Base-by-base conservation (phyloP, 1,140 invertebrate species). In the Aradophagus sp. region DNA sequence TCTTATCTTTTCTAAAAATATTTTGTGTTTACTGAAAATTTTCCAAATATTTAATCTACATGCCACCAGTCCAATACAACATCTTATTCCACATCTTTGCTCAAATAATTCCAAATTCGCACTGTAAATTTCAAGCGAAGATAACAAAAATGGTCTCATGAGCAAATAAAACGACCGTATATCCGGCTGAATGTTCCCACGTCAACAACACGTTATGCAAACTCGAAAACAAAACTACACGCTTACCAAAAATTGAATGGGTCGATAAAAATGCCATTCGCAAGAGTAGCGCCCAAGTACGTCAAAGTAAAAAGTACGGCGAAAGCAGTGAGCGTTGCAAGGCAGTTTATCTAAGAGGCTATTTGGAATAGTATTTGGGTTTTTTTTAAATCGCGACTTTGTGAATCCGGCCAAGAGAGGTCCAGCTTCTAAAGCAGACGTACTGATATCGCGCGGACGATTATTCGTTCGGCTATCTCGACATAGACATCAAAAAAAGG, bases 401-500 rank as follows among this genome's bases (percentile, higher is more conserved):
- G 50, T 62, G 55, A 41, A 31, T 62, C 45, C 55, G 42, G 20
- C 14, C 42, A n/a, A 48, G 59, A 59, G 50, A 55, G 52, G 52
- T 44, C 52, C 44, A 39, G 63, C 31, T 56, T 66, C 65, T 42
- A 62, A 67, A 71, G 61, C 70, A 62, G 59, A 62, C 61, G 32
- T 39, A 13, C 42, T 31, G 45, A 45, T 50, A 68, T 71, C 59
- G 47, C 50, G 56, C 41, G 26, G 45, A 63, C 66, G 67, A 68
- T 82, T 80, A 80, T 80, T 81, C 75, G 71, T 66, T 67, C 66
- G 73, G 56, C 72, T 82, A 84, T 84, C 82, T 75, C 45, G 58
- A 69, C 74, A 58, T 76, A 78, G 80, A 80, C 79, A 84, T 84
- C 82, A 79, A 65, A 80, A 80, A 81, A 83, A 79, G 76, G 62